Evolutionary conservation across 2,113 vertebrate genomes (phyloP), one percentile per base, ranked within the genome.

Genomic region (Arvicanthis niloticus): DNA sequence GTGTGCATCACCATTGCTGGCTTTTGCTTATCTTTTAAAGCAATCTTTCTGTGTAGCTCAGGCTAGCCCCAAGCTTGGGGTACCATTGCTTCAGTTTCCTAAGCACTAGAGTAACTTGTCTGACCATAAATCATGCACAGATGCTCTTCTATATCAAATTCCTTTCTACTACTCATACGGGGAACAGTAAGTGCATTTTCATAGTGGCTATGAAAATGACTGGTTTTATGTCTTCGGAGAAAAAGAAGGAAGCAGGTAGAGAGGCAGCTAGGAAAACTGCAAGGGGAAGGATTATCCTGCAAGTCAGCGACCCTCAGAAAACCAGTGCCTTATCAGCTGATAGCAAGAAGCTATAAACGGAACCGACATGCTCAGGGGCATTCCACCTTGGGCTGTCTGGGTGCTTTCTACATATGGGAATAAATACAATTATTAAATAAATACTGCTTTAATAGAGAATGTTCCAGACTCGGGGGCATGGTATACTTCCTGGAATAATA

Each of bases 371-470:
- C 17, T 89, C 40, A 88, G n/a, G 24, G 60, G 40, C 56, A 24
- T 97, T 86, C 87, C 21, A 48, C 92, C 94, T 45, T 51, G 72
- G 26, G 24, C 92, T 91, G 60, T 45, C 68, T 45, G 60, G 53
- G n/a, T 42, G 29, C 80, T 68, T 24, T 87, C 87, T 94, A 42
- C 91, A 88, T 91, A 86, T 45, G 82, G 51, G 65, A 91, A 58
- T 91, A 95, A 85, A 84, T 92, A 82, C 26, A 81, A 42, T 42
- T 91, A 70, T 93, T 92, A 88, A 91, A 51, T 97, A 81, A 91
- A 91, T 40, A 88, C 58, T 94, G 45, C 58, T 88, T 73, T 72
- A 97, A 86, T 72, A 91, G 82, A 93, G 76, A 56, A 81, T 67
- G 88, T 93, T 81, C 26, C n/a, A 24, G 75, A 86, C n/a, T 92